Evolutionary conservation across 2,888 invertebrate species (phyloP).

Genomic region (Aspidiotus destructor): DNA sequence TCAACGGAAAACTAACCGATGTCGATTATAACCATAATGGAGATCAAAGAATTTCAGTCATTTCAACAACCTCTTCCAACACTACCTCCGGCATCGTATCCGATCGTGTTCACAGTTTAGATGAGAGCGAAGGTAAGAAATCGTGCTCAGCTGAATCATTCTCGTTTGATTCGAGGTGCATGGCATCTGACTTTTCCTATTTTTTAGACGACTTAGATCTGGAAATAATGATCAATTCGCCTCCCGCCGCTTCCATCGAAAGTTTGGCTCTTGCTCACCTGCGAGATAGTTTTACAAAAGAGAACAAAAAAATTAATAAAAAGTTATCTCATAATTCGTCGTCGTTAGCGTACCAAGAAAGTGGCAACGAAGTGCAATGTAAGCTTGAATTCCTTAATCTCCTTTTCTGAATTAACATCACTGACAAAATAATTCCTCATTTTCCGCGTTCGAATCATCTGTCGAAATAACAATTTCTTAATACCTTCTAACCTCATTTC

Average conservation of each 20-base stretch:
- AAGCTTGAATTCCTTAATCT: slow-evolving; percentile 7
- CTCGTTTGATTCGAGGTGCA: neutral
- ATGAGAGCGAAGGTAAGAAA: slow-evolving; percentile 57
- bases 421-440: no score
- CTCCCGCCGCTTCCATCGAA: slow-evolving; percentile 77
- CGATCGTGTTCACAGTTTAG: slow-evolving; percentile 88
- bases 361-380: slow-evolving; percentile 15
- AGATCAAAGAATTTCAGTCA: slow-evolving; percentile 78
- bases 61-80: slow-evolving; percentile 89
- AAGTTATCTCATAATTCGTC: slow-evolving; percentile 12
- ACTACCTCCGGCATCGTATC: slow-evolving; percentile 95
- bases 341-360: slow-evolving; percentile 6
- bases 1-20: slow-evolving; percentile 34
- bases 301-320: slow-evolving; percentile 28
- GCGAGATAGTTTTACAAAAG: slow-evolving; percentile 50
- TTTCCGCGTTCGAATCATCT: no score
- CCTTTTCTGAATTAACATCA: neutral
- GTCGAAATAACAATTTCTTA: no score
- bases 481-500: no score
- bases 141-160: neutral
- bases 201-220: slow-evolving; percentile 37
- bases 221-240: slow-evolving; percentile 73
- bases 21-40: slow-evolving; percentile 40
- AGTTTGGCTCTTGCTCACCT: slow-evolving; percentile 70
- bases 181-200: neutral